Conservation (phyloP, 2,113 vertebrate species). For the Salvelinus alpinus region DNA sequence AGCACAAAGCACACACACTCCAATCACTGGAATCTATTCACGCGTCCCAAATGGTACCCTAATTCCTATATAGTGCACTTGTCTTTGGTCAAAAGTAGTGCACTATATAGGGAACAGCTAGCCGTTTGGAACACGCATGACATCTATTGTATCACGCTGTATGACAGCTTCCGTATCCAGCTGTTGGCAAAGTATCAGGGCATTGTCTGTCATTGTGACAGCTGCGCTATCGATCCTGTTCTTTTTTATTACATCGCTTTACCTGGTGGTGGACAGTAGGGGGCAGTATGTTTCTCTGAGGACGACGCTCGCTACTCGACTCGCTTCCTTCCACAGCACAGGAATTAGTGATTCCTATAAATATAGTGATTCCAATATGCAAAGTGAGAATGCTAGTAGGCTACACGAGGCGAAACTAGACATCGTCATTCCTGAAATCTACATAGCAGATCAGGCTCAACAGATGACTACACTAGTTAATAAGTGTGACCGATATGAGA, state of each 20-base stretch:
- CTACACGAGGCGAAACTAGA: too few species aligned
- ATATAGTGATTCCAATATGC: not conserved
- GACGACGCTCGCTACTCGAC: not conserved
- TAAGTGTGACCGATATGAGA: too few species aligned
- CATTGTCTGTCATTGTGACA: conserved; percentile 59
- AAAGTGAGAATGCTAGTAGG: too few species aligned
- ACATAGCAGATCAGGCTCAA: too few species aligned
- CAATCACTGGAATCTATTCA: conserved; percentile 51
- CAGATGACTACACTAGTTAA: too few species aligned
- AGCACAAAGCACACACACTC: conserved; percentile 59
- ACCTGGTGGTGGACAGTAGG: conserved; percentile 46
- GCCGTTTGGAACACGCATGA: conserved; percentile 3
- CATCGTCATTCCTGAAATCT: too few species aligned
- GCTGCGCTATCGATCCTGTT: conserved; percentile 59
- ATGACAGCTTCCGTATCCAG: conserved; percentile 71
- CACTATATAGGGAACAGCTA: too few species aligned
- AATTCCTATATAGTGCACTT: too few species aligned
- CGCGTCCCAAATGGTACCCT: too few species aligned
- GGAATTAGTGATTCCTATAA: not conserved
- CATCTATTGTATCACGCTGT: conserved; percentile 71
- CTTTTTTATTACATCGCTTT: not conserved
- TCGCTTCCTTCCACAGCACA: not conserved
- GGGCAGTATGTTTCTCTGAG: conserved; percentile 73
- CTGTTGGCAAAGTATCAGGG: conserved; percentile 69
- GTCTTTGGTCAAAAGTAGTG: too few species aligned